Base-by-base conservation (phyloP, 2,888 invertebrate genomes). In the Calliphora vomitoria region DNA sequence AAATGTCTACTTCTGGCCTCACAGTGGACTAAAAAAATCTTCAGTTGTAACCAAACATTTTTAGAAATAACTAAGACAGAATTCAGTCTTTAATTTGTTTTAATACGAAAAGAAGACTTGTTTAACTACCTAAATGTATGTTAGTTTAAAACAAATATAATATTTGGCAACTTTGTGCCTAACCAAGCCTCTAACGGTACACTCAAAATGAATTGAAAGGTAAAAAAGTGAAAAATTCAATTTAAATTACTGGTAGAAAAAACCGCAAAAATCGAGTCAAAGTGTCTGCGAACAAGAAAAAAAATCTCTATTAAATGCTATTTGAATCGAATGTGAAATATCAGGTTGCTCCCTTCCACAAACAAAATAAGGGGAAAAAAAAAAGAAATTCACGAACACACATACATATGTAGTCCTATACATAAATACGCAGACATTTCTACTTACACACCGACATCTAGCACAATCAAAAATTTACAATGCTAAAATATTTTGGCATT, bases 151-250 rank as follows among this genome's bases (percentile, higher is more conserved):
- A 50, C 44, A 10, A 1, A n/a, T n/a, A 13, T 10, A 55, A 3
- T 0, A 20, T 10, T 8, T 80, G 74, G 74, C 41, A 80, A 85
- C 50, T 18, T 55, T 55, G 13, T 15, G 0, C 8, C 20, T 18
- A 20, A 3, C 50, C n/a, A 5, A 50, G 60, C 8, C 8, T 11
- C 25, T 20, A 11, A 25, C 38, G 8, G 2, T 1, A 18, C 18
- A 35, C 38, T 41, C 50, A 20, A 69, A 75, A 38, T 18, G 50
- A 87, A 88, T 76, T 66, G 64, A 85, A 87, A 88, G 83, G 86
- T 83, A 68, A 79, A 83, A 88, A 88, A 89, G 91, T 89, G 90
- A 90, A 90, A 92, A 92, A 92, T 92, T 92, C 92, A 92, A 92
- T 92, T 92, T 91, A 90, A 92, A 92, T 92, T 91, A 91, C 91